Evolutionary conservation across 2,113 vertebrate genomes (phyloP).

Genomic region (Pachyramphus minor): DNA sequence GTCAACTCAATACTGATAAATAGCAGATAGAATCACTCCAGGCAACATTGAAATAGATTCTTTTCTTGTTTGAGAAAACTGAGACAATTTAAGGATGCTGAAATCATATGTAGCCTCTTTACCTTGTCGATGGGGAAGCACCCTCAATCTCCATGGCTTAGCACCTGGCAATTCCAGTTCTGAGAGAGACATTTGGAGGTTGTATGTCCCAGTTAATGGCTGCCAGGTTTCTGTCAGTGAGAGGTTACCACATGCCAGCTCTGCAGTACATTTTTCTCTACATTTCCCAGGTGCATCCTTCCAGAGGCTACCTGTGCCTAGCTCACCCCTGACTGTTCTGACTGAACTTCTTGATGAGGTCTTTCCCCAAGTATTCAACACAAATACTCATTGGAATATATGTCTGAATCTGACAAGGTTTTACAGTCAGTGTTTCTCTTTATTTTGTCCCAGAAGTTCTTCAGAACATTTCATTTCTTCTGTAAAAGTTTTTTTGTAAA

Average conservation of each 20-base stretch:
- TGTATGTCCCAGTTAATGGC: background rate
- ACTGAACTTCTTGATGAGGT: background rate
- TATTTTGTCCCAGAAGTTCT: background rate
- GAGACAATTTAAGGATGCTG: background rate
- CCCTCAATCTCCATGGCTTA: background rate
- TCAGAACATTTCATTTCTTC: background rate
- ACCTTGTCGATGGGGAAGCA: background rate
- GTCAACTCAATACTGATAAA: background rate
- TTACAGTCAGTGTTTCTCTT: background rate
- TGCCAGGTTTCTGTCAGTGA: background rate
- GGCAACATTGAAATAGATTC: background rate
- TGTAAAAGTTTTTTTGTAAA: background rate
- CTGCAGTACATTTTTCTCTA: background rate
- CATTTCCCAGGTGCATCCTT: background rate
- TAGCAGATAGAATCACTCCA: background rate
- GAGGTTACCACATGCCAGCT: background rate
- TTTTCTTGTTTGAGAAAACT: background rate
- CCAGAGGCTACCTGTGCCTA: background rate
- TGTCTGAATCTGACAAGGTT: background rate
- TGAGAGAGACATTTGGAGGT: background rate
- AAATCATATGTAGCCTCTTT: background rate
- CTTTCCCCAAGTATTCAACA: background rate
- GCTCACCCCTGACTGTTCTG: background rate
- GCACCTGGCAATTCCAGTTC: background rate
- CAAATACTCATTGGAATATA: background rate